phyloP scores from a whole-genome alignment of 2,113 vertebrate species.

The Phalacrocorax pelagicus region DNA sequence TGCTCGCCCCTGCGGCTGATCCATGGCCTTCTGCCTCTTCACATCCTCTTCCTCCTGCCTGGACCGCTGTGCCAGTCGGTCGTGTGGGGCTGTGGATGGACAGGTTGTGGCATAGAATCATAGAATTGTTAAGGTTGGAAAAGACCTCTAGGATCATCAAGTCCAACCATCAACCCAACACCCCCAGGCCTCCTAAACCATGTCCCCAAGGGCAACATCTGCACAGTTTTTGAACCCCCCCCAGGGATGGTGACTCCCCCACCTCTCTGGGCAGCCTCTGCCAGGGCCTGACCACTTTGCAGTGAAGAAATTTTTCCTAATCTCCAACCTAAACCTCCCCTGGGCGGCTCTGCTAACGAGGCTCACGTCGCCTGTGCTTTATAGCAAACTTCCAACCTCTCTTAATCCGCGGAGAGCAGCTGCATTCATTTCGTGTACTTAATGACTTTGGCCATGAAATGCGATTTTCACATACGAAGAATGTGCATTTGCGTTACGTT shows the following conservation, averaged over 20 bases:
- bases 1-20: background rate
- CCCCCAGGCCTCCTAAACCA: no score
- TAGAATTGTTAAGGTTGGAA: no score
- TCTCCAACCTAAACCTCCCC: no score
- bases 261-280: no score
- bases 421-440: background rate
- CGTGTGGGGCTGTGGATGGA: background rate
- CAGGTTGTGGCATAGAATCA: no score
- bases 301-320: no score
- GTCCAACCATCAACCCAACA: no score
- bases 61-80: rapidly evolving
- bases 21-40: background rate
- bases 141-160: no score
- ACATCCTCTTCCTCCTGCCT: background rate
- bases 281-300: no score
- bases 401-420: background rate
- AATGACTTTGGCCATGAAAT: background rate
- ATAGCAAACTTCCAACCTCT: background rate
- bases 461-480: rapidly evolving
- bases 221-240: no score
- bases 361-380: background rate
- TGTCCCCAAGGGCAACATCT: no score
- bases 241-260: no score
- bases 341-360: background rate
- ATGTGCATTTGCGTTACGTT: rapidly evolving